Percentiles rank a stretch among this genome's conserved stretches.
These are phyloP conservation scores for Agapostemon virescens DNA, from an alignment of 2,888 invertebrate genomes.

Conservation along the genomic window DNA sequence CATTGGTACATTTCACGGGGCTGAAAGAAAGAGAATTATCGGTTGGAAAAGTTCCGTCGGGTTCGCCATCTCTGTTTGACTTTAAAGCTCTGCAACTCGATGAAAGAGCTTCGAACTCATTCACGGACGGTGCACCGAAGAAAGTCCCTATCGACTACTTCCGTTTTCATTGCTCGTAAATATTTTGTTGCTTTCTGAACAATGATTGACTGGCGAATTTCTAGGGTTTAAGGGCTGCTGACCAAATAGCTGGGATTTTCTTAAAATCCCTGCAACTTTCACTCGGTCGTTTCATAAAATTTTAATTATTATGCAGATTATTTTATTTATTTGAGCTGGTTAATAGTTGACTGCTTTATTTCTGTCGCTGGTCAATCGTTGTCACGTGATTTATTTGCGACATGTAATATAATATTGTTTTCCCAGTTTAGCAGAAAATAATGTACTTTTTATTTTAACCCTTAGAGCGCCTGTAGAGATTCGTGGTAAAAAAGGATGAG, in stretches of 20 bases:
- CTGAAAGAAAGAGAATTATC: slow-evolving; percentile 6
- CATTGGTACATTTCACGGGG: not conserved
- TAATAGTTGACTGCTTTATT: too few relatives aligned
- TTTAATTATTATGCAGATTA: not conserved
- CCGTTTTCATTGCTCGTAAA: slow-evolving; percentile 16
- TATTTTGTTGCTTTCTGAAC: not conserved
- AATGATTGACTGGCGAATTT: not conserved
- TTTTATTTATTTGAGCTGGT: too few relatives aligned
- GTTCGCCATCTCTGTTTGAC: slow-evolving; percentile 15
- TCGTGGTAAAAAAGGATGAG: too few relatives aligned
- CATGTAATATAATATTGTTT: not conserved
- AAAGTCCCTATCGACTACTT: not conserved
- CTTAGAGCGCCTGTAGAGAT: too few relatives aligned
- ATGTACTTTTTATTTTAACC: too few relatives aligned
- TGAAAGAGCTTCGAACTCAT: not conserved
- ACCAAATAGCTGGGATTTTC: not conserved
- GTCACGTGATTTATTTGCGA: too few relatives aligned
- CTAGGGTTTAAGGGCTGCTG: not conserved
- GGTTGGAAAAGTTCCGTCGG: slow-evolving; percentile 6
- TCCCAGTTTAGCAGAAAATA: not conserved
- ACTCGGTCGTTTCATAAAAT: not conserved
- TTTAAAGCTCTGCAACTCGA: not conserved
- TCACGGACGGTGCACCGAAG: not conserved
- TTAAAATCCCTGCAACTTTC: not conserved
- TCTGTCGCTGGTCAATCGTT: not conserved